Conservation (phyloP, 1,140 invertebrate species). For the Heliconius eleuchia region DNA sequence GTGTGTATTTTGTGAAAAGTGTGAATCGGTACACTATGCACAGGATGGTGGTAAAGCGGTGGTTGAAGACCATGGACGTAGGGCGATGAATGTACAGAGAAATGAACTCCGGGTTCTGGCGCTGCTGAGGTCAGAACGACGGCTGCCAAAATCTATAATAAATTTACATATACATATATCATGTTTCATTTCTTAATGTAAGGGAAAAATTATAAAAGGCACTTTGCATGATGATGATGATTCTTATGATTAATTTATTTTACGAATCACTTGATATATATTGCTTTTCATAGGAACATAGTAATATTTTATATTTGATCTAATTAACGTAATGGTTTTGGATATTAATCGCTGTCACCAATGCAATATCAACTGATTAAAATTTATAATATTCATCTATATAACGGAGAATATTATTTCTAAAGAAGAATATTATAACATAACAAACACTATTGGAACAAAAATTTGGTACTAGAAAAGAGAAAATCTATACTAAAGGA, state of each 20-base stretch:
- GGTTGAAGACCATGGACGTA: constrained; percentile 13
- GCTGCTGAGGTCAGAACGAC: constrained; percentile 21
- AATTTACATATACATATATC: background rate
- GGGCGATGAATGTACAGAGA: constrained; percentile 29
- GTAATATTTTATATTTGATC: background rate
- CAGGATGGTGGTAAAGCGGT: constrained; percentile 15
- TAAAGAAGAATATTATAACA: too few relatives aligned
- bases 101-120: constrained; percentile 34
- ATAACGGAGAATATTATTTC: too few relatives aligned
- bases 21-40: constrained; percentile 15
- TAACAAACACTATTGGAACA: too few relatives aligned
- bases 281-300: background rate
- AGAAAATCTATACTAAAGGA: background rate
- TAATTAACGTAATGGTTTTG: too few relatives aligned
- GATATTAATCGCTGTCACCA: too few relatives aligned
- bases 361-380: too few relatives aligned
- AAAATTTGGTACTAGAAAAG: too few relatives aligned
- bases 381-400: too few relatives aligned
- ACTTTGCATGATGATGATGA: background rate
- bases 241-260: too few relatives aligned
- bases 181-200: background rate
- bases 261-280: background rate
- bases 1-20: constrained; percentile 9
- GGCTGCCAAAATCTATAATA: constrained; percentile 34
- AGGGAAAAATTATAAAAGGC: background rate